Evolutionary conservation across 2,797 vertebrate species (phyloP).

Genomic region (Betta splendens): DNA sequence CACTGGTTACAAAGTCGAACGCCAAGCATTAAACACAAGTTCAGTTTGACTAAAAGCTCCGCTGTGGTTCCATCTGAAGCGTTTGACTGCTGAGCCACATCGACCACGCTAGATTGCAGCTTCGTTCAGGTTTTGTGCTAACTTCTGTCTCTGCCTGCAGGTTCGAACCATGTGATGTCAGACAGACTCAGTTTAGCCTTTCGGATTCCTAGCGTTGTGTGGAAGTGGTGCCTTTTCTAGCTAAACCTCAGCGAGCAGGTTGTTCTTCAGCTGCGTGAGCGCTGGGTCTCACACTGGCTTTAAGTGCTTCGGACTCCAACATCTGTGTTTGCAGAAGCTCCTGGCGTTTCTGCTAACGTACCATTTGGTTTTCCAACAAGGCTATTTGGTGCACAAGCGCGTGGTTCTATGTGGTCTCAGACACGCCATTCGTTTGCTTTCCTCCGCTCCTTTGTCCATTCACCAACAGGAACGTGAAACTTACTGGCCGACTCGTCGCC

Average conservation of each 20-base stretch:
- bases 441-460: slow-evolving; percentile 47
- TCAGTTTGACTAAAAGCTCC: slow-evolving; percentile 45
- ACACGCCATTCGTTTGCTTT: slow-evolving; percentile 76
- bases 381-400: slow-evolving; percentile 65
- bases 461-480: slow-evolving; percentile 35
- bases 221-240: no score
- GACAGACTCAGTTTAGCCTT: slow-evolving; percentile 15
- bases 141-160: slow-evolving; percentile 29
- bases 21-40: slow-evolving; percentile 39
- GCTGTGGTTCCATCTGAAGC: slow-evolving; percentile 65
- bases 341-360: slow-evolving; percentile 65
- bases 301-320: slow-evolving; percentile 76
- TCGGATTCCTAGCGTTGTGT: background rate
- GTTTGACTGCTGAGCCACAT: slow-evolving; percentile 41
- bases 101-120: slow-evolving; percentile 85
- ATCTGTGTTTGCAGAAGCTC: slow-evolving; percentile 30
- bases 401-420: slow-evolving; percentile 76
- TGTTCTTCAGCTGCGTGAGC: background rate
- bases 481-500: slow-evolving; percentile 63
- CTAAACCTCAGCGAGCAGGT: background rate
- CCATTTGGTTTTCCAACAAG: slow-evolving; percentile 81
- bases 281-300: slow-evolving; percentile 29
- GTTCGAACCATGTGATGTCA: no score
- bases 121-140: slow-evolving; percentile 75
- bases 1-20: slow-evolving; percentile 71